Base-by-base conservation (phyloP, 2,113 vertebrate genomes). In the Oophaga pumilio region DNA sequence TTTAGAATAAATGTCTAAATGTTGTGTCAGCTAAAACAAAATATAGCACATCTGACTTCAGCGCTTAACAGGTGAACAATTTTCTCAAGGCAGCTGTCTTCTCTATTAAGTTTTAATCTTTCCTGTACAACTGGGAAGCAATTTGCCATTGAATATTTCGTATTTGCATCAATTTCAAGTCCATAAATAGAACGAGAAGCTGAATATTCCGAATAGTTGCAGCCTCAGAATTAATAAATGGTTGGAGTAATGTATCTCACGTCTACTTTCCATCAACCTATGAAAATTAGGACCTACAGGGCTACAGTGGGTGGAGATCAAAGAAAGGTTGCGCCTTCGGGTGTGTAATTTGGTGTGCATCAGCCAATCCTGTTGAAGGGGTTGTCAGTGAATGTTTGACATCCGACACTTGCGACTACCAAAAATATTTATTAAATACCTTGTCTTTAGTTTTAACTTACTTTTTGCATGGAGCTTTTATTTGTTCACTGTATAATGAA, bases 11-110 rank as follows among this genome's bases (percentile, higher is more conserved):
- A 22, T 69, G 81, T 83, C 81, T 83, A 83, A 83, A 83, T 83
- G 81, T 83, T 83, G 81, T 83, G 81, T 83, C 81, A 83, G 81
- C 81, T 69, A 69, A 83, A 83, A 68, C 62, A 68, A 83, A 83
- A 83, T 53, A 68, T 83, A 83, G 81, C 49, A 24, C 81, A 60
- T 22, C 62, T 83, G 49, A 83, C 81, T 83, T 52, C n/a, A 68
- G 62, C 6, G 62, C 81, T 68, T 68, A 53, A 83, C 28, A 83
- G 62, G 62, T 66, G 81, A 83, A 83, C 81, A 69, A 53, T 83
- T 83, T 83, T 68, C 81, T 69, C 62, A 69, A 26, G 81, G 43
- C 81, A 83, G 81, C 81, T 83, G 81, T 69, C 62, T 53, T 53
- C 64, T 68, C 62, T 50, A 49, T 66, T 83, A 83, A 26, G n/a